These are phyloP conservation scores for Drosophila miranda DNA, from an alignment of 1,140 invertebrate genomes.

Conservation along the genomic window DNA sequence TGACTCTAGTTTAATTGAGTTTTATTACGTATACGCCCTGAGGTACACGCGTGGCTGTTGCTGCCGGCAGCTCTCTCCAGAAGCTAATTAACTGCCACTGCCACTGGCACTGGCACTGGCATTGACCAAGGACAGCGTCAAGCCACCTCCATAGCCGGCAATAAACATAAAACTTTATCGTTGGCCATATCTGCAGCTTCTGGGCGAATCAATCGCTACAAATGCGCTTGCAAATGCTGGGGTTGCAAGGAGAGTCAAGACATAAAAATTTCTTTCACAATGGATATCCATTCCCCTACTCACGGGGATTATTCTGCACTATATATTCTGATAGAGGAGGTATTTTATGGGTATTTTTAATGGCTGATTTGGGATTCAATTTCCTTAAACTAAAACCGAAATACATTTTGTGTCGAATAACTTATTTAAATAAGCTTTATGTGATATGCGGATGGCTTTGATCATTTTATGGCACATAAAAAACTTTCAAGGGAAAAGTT, in stretches of 20 bases:
- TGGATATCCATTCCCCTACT: background rate
- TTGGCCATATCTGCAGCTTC: slow-evolving; percentile 43
- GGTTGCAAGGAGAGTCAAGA: slow-evolving; percentile 6
- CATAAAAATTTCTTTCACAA: slow-evolving; percentile 7
- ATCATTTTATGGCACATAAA: too few species aligned
- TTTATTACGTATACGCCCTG: slow-evolving; percentile 56
- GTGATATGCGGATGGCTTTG: too few species aligned
- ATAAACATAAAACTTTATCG: slow-evolving; percentile 61
- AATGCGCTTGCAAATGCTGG: slow-evolving; percentile 34
- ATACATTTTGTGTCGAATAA: slow-evolving; percentile 19
- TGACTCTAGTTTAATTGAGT: slow-evolving; percentile 55
- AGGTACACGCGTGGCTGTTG: slow-evolving; percentile 8
- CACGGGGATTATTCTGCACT: slow-evolving; percentile 11
- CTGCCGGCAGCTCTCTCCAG: background rate
- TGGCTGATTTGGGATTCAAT: slow-evolving; percentile 20
- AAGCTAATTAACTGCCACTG: slow-evolving; percentile 36
- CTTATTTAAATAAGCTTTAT: background rate
- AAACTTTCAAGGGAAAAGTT: too few species aligned
- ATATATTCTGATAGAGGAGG: background rate
- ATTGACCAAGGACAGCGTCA: background rate
- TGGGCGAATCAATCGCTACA: slow-evolving; percentile 47
- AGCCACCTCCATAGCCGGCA: slow-evolving; percentile 7
- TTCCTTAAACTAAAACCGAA: slow-evolving; percentile 3
- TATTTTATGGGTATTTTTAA: slow-evolving; percentile 27
- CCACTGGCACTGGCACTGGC: background rate